phyloP scores from a whole-genome alignment of 2,888 invertebrate genomes.

The Corythucha ciliata region DNA sequence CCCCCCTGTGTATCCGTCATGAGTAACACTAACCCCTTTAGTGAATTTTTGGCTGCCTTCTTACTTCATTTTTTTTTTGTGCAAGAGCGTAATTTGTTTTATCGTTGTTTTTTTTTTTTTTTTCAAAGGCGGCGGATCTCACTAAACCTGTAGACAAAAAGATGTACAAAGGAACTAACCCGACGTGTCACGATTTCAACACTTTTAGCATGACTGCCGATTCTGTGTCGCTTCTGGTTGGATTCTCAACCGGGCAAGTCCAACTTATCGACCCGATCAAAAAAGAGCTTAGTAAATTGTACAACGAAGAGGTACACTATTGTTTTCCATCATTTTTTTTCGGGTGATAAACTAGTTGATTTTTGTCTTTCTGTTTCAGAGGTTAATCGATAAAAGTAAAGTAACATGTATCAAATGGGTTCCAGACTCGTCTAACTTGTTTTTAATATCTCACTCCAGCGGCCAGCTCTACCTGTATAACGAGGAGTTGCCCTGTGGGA shows the following conservation, averaged over 20 bases:
- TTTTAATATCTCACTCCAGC: constrained; percentile 88
- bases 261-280: constrained; percentile 95
- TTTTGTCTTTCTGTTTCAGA: constrained; percentile 49
- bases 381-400: constrained; percentile 84
- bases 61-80: too few relatives aligned
- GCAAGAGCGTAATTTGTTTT: neutral
- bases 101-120: neutral
- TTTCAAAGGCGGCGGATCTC: constrained; percentile 58
- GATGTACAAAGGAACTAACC: constrained; percentile 96
- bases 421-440: constrained; percentile 86
- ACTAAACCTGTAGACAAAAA: constrained; percentile 96
- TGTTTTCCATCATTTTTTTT: neutral
- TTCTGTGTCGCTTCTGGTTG: constrained; percentile 83
- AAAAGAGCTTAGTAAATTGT: constrained; percentile 91
- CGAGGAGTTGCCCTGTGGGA: constrained; percentile 84
- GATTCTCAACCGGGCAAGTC: constrained; percentile 97
- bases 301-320: constrained; percentile 85
- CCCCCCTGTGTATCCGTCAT: too few relatives aligned
- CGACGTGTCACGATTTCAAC: constrained; percentile 98
- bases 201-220: constrained; percentile 68
- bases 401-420: constrained; percentile 98
- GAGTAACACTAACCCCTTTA: too few relatives aligned
- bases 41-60: too few relatives aligned
- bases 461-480: constrained; percentile 97
- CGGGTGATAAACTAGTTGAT: neutral